Conservation (phyloP, 2,888 invertebrate genomes). For the Azorinus chamasolen region DNA sequence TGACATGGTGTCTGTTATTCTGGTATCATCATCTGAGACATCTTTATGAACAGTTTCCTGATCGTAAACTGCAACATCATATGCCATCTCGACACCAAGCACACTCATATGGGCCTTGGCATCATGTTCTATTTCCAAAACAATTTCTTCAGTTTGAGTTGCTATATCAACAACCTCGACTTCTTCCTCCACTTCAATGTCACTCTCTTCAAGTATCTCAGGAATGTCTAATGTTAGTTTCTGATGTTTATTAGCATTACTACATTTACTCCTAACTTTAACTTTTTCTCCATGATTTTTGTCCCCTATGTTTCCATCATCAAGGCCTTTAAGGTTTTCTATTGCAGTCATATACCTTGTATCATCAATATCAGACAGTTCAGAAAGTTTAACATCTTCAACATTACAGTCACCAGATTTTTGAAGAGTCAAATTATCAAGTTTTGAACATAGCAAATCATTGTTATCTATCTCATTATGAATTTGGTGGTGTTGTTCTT, state of each 20-base stretch:
- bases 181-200: background rate
- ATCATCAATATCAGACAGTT: slow-evolving; percentile 25
- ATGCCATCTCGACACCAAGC: background rate
- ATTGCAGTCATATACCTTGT: slow-evolving; percentile 47
- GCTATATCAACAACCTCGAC: slow-evolving; percentile 51
- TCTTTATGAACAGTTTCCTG: too few relatives aligned
- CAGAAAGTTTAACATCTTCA: background rate
- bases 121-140: background rate
- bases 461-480: too few relatives aligned
- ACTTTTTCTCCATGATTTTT: background rate
- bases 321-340: slow-evolving; percentile 26
- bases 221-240: slow-evolving; percentile 2
- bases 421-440: too few relatives aligned
- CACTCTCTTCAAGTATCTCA: background rate
- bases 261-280: too few relatives aligned
- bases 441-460: too few relatives aligned
- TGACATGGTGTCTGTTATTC: background rate
- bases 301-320: background rate
- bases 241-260: too few relatives aligned
- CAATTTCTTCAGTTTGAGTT: slow-evolving; percentile 38
- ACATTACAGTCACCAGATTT: background rate
- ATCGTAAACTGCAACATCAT: too few relatives aligned
- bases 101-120: background rate
- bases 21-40: slow-evolving; percentile 1
- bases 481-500: too few relatives aligned